Evolutionary conservation across 2,113 vertebrate genomes (phyloP).

Genomic region (Ictidomys tridecemlineatus): DNA sequence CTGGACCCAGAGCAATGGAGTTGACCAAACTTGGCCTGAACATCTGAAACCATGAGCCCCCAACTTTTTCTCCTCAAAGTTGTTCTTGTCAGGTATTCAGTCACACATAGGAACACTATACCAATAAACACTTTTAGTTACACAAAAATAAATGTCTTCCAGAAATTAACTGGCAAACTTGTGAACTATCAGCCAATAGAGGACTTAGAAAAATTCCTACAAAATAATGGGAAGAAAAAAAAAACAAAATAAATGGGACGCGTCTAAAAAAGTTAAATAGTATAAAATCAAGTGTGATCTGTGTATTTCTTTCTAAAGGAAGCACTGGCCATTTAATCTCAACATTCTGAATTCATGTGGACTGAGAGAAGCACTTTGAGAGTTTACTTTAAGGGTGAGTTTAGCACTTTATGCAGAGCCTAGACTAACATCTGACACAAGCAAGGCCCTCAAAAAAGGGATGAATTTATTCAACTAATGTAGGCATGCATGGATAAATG

Average conservation of each 20-base stretch:
- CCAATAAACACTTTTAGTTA: not conserved
- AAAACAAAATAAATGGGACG: not conserved
- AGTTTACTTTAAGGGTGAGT: not conserved
- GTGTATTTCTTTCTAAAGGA: not conserved
- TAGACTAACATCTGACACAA: not conserved
- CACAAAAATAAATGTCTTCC: not conserved
- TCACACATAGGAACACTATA: not conserved
- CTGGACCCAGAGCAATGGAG: too few species aligned
- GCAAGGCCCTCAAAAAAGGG: not conserved
- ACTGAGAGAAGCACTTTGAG: not conserved
- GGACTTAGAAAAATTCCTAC: not conserved
- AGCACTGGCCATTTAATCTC: not conserved
- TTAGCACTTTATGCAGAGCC: not conserved
- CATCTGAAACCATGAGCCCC: too few species aligned
- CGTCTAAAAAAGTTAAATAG: not conserved
- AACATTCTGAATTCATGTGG: not conserved
- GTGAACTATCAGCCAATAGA: not conserved
- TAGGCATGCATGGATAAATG: not conserved
- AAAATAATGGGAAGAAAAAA: not conserved
- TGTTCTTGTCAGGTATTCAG: too few species aligned
- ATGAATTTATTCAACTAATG: not conserved
- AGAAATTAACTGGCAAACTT: conserved; percentile 14
- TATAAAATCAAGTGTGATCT: not conserved
- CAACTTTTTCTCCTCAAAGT: too few species aligned
- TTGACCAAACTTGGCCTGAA: too few species aligned